Conservation (phyloP, 2,113 vertebrate species). For the Boulengeromyrus knoepffleri region DNA sequence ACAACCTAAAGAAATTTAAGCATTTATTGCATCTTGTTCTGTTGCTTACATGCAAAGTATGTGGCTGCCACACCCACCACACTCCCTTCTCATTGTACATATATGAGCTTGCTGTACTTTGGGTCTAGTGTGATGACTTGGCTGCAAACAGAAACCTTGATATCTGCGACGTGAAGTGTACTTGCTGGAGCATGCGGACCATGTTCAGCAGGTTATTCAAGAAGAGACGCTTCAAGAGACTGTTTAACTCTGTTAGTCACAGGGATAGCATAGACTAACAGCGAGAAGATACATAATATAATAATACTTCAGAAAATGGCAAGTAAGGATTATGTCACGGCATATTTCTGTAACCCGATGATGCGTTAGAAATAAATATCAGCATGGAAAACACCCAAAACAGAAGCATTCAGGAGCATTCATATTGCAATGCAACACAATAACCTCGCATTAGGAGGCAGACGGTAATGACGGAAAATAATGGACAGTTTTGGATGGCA, state of each 20-base stretch:
- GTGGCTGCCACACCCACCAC: background rate
- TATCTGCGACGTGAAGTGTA: background rate
- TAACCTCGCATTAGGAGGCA: background rate
- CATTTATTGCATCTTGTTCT: background rate
- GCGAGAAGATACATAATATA: background rate
- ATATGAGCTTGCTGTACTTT: background rate
- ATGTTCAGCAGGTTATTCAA: background rate
- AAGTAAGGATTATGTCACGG: background rate
- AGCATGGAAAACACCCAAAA: background rate
- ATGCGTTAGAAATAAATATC: background rate
- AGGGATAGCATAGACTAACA: background rate
- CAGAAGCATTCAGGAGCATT: background rate
- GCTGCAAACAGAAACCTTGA: background rate
- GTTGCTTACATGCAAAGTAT: conserved; percentile 1
- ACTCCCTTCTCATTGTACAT: background rate
- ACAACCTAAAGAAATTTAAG: background rate
- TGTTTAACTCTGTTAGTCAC: background rate
- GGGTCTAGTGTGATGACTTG: background rate
- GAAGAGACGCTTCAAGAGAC: background rate
- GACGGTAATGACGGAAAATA: background rate
- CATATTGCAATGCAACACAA: background rate
- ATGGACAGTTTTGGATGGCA: background rate
- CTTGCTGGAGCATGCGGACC: background rate
- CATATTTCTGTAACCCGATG: background rate
- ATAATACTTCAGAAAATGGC: background rate